phyloP scores from a whole-genome alignment of 2,113 vertebrate genomes.

The Phalacrocorax carbo region DNA sequence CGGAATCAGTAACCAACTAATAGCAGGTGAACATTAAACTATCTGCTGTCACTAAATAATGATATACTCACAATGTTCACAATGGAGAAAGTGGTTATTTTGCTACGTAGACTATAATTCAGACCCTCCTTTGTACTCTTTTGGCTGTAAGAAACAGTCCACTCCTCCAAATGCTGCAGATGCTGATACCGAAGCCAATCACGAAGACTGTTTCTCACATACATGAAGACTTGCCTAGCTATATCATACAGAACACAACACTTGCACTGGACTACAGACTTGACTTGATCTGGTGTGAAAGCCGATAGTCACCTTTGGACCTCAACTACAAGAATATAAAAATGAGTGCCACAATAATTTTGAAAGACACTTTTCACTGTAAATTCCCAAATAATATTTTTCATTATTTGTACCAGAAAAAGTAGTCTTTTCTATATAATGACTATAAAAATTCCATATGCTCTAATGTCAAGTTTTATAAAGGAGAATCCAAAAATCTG shows the following conservation, averaged over 20 bases:
- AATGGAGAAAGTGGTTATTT: not conserved
- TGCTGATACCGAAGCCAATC: not conserved
- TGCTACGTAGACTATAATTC: not conserved
- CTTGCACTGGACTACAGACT: not conserved
- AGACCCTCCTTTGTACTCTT: not conserved
- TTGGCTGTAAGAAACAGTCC: not conserved
- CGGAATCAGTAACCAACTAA: not conserved
- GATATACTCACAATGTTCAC: not conserved
- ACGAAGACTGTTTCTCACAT: not conserved
- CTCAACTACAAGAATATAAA: not conserved
- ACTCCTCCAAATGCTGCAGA: not conserved
- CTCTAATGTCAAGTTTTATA: not conserved
- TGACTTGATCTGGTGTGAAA: not conserved
- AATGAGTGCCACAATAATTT: not conserved
- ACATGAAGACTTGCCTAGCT: not conserved
- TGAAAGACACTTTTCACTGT: not conserved
- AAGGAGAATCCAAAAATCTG: not conserved
- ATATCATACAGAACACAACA: not conserved
- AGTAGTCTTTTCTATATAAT: not conserved
- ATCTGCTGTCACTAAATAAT: conserved; percentile 15
- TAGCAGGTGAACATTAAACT: not conserved
- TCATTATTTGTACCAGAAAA: not conserved
- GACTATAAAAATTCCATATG: not conserved
- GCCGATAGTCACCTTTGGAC: not conserved
- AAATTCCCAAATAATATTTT: not conserved